phyloP scores from a whole-genome alignment of 2,888 invertebrate species.

The Timema podura region DNA sequence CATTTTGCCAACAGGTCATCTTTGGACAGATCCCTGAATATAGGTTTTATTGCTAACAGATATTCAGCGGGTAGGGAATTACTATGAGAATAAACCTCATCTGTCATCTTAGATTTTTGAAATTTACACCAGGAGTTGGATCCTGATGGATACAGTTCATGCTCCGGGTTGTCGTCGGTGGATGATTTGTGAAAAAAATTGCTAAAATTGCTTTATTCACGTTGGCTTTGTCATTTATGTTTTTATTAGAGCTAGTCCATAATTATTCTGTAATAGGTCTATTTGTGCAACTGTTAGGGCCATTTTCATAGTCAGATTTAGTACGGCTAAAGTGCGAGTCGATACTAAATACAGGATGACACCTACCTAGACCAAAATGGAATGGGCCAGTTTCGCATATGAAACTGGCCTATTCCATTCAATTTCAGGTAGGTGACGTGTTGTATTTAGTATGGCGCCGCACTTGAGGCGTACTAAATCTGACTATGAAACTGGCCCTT shows the following conservation, averaged over 20 bases:
- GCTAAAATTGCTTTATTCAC: conserved; percentile 24
- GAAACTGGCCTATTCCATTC: no score
- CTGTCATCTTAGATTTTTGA: background rate
- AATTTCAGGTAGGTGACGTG: no score
- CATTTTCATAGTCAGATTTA: no score
- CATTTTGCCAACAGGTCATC: conserved; percentile 16
- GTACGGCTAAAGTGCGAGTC: no score
- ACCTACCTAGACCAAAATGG: no score
- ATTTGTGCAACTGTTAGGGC: conserved; percentile 14
- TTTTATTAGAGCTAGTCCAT: conserved; percentile 23
- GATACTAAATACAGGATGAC: no score
- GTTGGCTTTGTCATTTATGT: conserved; percentile 14
- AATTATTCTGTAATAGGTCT: conserved; percentile 17
- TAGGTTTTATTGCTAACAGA: conserved; percentile 26
- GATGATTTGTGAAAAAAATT: conserved; percentile 24
- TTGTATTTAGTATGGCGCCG: no score
- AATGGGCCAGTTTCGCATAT: no score
- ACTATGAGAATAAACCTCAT: conserved; percentile 1
- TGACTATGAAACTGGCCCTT: no score
- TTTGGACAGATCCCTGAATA: conserved; percentile 23
- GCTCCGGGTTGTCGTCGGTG: conserved; percentile 21
- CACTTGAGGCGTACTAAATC: no score
- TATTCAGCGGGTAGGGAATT: conserved; percentile 22
- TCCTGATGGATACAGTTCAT: conserved; percentile 23
- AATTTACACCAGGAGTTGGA: conserved; percentile 4